Evolutionary conservation across 2,797 vertebrate genomes (phyloP).

Genomic region (Gephyroberyx darwinii): DNA sequence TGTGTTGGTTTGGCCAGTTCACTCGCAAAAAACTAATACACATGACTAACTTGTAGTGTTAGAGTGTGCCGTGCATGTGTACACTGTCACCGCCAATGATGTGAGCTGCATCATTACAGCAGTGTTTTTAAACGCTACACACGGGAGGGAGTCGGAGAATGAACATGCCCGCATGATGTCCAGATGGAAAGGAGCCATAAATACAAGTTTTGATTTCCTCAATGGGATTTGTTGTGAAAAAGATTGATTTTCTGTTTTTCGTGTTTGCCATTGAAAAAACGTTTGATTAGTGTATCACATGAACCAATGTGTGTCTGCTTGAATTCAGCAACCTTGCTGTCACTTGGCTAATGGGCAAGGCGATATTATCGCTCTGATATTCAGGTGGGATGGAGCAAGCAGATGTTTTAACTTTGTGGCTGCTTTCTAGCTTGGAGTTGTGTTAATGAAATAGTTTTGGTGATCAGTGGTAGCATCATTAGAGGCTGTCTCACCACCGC

Average conservation of each 20-base stretch:
- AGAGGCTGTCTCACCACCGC: not conserved
- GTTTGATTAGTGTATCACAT: not conserved
- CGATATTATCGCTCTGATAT: constrained; percentile 8
- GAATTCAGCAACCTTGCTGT: not conserved
- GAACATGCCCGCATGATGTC: constrained; percentile 43
- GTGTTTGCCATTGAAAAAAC: not conserved
- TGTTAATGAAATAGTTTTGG: constrained; percentile 18
- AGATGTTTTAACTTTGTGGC: constrained; percentile 24
- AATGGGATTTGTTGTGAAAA: not conserved
- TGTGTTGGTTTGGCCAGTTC: constrained; percentile 42
- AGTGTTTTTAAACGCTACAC: constrained; percentile 22
- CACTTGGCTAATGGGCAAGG: not conserved
- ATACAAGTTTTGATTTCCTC: not conserved
- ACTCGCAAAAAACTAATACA: constrained; percentile 47
- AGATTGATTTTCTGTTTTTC: not conserved
- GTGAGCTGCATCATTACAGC: constrained; percentile 24
- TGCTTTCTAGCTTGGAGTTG: constrained; percentile 34
- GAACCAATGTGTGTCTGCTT: not conserved
- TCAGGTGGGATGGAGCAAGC: constrained; percentile 11
- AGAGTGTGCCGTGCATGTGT: constrained; percentile 62
- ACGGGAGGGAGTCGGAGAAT: not conserved
- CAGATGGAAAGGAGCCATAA: constrained; percentile 14
- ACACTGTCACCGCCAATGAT: constrained; percentile 46
- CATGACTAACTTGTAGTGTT: constrained; percentile 37
- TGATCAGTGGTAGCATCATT: not conserved